Percentiles rank a stretch among this genome's conserved stretches.
phyloP scores from a whole-genome alignment of 2,797 vertebrate species.

The Petrocephalus sullivani region DNA sequence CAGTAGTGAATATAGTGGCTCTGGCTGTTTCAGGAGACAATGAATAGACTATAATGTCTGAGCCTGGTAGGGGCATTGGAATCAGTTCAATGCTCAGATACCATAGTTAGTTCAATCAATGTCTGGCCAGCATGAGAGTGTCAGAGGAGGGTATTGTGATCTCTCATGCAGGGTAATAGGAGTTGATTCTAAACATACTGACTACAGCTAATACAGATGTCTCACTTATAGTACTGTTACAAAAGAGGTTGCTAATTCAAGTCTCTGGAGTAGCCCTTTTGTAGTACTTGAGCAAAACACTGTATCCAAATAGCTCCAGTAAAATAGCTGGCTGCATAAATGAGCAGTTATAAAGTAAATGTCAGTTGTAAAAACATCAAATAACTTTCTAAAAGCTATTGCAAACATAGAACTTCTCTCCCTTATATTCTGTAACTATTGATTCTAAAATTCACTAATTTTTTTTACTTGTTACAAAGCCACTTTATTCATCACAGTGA shows the following conservation, averaged over 20 bases:
- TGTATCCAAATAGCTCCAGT: not conserved
- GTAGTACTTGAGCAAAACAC: slow-evolving; percentile 3
- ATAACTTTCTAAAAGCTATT: not conserved
- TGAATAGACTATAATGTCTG: not conserved
- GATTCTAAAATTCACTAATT: not conserved
- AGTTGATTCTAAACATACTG: slow-evolving; percentile 8
- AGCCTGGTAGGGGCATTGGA: not conserved
- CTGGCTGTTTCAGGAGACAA: not conserved
- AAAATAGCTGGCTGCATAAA: not conserved
- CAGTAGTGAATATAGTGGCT: too few relatives aligned
- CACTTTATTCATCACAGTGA: not conserved
- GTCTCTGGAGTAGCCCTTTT: not conserved
- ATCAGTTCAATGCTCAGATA: not conserved
- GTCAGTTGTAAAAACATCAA: not conserved
- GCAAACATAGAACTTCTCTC: not conserved
- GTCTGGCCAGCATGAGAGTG: not conserved
- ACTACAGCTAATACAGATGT: not conserved
- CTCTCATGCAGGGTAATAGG: not conserved
- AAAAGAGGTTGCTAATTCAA: not conserved
- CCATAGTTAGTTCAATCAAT: not conserved
- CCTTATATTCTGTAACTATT: not conserved
- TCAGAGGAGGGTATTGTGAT: not conserved
- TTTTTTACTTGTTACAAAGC: not conserved
- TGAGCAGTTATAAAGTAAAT: not conserved
- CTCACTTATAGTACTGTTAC: not conserved